A percentile compares a stretch with the other conserved stretches of the same genome.
Conservation (phyloP, 1,140 invertebrate species). For the Hylaeus volcanicus region DNA sequence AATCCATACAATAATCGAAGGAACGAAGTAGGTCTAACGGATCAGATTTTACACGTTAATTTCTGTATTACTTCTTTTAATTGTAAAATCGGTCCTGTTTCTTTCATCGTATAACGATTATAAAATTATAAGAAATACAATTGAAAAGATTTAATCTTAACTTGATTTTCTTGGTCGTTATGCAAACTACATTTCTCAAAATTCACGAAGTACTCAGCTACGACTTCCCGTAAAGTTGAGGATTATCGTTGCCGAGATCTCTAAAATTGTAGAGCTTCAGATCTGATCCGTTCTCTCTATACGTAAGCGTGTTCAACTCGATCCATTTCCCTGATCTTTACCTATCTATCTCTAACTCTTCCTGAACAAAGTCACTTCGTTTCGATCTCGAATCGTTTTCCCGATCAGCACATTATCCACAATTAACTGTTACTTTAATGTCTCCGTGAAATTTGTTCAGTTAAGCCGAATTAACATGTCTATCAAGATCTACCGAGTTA, state of each 20-base stretch:
- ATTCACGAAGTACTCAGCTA: background rate
- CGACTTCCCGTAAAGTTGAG: background rate
- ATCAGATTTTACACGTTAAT: too few relatives aligned
- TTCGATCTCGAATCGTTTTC: slow-evolving; percentile 21
- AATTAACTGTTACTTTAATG: slow-evolving; percentile 25
- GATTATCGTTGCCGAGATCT: slow-evolving; percentile 31
- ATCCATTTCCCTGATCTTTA: slow-evolving; percentile 40
- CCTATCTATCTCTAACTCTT: slow-evolving; percentile 39
- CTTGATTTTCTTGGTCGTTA: background rate
- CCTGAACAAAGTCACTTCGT: slow-evolving; percentile 15
- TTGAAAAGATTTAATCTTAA: background rate
- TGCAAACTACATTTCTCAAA: slow-evolving; percentile 9
- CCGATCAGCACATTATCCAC: slow-evolving; percentile 14
- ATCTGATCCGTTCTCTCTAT: slow-evolving; percentile 25
- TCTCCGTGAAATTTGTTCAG: background rate
- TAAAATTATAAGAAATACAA: background rate
- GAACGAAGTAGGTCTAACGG: too few relatives aligned
- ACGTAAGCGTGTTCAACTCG: slow-evolving; percentile 23
- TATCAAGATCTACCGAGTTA: background rate
- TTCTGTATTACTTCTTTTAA: too few relatives aligned
- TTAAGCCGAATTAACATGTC: background rate
- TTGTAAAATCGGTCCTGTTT: too few relatives aligned
- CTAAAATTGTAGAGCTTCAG: slow-evolving; percentile 22
- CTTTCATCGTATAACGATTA: too few relatives aligned
- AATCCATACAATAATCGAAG: too few relatives aligned